A percentile compares a stretch with the other conserved stretches of the same genome.
Conservation (phyloP, 2,888 invertebrate species). For the Tinea semifulvella region DNA sequence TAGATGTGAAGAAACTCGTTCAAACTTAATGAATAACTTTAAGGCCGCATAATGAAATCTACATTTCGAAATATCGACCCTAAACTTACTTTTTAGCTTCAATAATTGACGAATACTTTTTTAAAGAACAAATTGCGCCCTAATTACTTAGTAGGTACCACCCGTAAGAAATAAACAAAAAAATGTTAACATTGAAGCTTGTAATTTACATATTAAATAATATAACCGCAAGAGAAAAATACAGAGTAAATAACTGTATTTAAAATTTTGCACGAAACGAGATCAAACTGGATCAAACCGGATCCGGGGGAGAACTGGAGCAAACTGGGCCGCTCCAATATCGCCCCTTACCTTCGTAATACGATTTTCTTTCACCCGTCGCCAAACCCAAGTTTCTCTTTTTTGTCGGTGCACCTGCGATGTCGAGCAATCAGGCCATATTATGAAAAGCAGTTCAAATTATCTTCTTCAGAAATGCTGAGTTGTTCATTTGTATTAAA, state of each 20-base stretch:
- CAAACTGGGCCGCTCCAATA: constrained; percentile 47
- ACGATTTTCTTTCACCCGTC: constrained; percentile 58
- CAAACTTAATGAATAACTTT: no score
- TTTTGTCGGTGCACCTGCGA: constrained; percentile 57
- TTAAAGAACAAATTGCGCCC: no score
- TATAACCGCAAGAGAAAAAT: constrained; percentile 4
- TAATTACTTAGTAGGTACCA: background rate
- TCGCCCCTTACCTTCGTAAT: constrained; percentile 61
- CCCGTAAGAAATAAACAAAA: constrained; percentile 1
- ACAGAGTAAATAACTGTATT: constrained; percentile 37
- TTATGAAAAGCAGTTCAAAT: constrained; percentile 32
- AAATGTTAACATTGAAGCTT: constrained; percentile 2
- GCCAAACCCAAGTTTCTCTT: constrained; percentile 56
- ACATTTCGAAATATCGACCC: no score
- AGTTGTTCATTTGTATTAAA: no score
- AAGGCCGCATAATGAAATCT: no score
- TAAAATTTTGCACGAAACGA: constrained; percentile 51
- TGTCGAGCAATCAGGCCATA: constrained; percentile 52
- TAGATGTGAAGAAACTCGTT: no score
- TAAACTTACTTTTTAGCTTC: no score
- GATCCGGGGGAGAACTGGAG: constrained; percentile 60
- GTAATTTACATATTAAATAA: constrained; percentile 11
- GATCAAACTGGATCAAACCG: constrained; percentile 57
- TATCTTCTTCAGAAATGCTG: no score
- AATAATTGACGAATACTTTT: no score